phyloP scores from a whole-genome alignment of 2,888 invertebrate species.

The Holacanthella duospinosa region DNA sequence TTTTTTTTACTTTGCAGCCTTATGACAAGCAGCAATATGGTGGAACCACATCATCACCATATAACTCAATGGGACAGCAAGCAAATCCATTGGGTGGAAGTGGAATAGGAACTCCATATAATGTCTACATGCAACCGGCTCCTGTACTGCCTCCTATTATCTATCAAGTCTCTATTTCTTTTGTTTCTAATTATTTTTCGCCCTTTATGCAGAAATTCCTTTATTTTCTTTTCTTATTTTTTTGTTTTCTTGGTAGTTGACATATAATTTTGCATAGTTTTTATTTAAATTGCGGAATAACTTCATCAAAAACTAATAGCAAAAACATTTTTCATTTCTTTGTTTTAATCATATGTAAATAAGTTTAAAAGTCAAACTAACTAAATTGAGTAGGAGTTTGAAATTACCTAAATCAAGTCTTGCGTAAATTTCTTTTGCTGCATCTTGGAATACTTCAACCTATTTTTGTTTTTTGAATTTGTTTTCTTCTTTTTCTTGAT shows the following conservation, averaged over 20 bases:
- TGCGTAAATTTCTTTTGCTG: too few species aligned
- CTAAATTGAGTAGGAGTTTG: too few species aligned
- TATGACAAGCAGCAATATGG: slow-evolving; percentile 33
- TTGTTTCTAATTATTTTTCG: slow-evolving; percentile 14
- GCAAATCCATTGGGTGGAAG: slow-evolving; percentile 29
- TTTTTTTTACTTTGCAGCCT: slow-evolving; percentile 17
- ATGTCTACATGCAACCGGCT: slow-evolving; percentile 35
- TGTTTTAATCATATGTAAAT: too few species aligned
- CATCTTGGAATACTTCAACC: too few species aligned
- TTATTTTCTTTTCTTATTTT: slow-evolving; percentile 9
- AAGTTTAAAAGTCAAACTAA: too few species aligned
- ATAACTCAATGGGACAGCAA: slow-evolving; percentile 30
- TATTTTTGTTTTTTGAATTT: background rate
- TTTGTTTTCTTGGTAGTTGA: background rate
- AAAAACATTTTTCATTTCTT: too few species aligned
- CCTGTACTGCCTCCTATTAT: slow-evolving; percentile 37
- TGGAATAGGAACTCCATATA: slow-evolving; percentile 30
- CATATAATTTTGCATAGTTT: background rate
- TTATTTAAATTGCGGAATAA: too few species aligned
- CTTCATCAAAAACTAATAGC: too few species aligned
- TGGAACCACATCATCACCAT: slow-evolving; percentile 24
- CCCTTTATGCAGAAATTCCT: background rate
- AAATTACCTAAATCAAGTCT: too few species aligned
- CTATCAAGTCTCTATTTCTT: slow-evolving; percentile 36
- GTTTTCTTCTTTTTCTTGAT: background rate